These are phyloP conservation scores for Ferrisia virgata DNA, from an alignment of 2,888 invertebrate species.

Conservation along the genomic window DNA sequence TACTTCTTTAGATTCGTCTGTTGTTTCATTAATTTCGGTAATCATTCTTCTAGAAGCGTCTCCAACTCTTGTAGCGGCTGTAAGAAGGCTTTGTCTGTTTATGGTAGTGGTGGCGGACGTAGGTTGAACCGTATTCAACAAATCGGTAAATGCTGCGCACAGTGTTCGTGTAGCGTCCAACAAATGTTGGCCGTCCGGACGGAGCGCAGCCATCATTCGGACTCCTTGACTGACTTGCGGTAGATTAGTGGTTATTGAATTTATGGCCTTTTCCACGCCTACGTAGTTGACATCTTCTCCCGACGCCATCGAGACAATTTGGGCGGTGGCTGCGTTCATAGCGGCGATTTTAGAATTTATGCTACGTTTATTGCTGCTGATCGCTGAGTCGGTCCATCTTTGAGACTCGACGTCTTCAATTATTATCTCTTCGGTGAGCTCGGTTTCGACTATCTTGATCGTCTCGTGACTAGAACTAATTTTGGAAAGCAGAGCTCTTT, in stretches of 20 bases:
- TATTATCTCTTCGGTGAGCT: constrained; percentile 63
- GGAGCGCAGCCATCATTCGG: constrained; percentile 88
- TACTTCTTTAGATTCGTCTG: constrained; percentile 83
- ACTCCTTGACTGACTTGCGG: constrained; percentile 95
- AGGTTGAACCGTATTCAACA: constrained; percentile 85
- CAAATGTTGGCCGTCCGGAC: constrained; percentile 84
- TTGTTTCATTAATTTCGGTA: constrained; percentile 85
- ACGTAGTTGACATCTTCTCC: constrained; percentile 92
- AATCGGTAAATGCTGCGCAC: constrained; percentile 89
- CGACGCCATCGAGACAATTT: constrained; percentile 86
- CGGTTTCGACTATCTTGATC: constrained; percentile 80
- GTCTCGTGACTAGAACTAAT: constrained; percentile 86
- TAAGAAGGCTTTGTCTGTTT: constrained; percentile 78
- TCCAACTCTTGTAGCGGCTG: constrained; percentile 93
- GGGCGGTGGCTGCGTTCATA: constrained; percentile 99
- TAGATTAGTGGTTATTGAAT: constrained; percentile 92
- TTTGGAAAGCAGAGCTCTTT: constrained; percentile 85
- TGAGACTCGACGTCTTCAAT: constrained; percentile 79
- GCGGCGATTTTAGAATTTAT: constrained; percentile 96
- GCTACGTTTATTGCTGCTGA: constrained; percentile 93
- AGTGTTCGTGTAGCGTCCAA: constrained; percentile 88
- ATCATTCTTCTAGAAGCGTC: constrained; percentile 94
- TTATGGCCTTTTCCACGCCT: constrained; percentile 94
- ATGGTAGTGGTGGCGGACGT: neutral
- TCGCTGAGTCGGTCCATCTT: constrained; percentile 89